Evolutionary conservation across 1,140 invertebrate genomes (phyloP), one percentile per base, ranked within the genome.

Genomic region (Drepana arcuata): DNA sequence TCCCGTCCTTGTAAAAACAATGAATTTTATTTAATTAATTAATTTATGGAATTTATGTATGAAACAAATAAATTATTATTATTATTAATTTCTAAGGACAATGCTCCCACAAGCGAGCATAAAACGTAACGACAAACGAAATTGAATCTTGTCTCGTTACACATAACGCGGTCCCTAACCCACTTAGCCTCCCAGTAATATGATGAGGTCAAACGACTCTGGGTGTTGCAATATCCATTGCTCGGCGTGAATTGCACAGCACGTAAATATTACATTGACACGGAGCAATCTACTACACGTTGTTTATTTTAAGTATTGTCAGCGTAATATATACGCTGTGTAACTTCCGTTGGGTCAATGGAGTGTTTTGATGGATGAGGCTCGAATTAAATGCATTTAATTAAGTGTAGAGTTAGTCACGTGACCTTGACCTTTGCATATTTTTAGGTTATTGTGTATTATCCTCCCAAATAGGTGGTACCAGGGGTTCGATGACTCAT

Each of bases 251-350:
- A 66, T 66, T 63, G 49, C 35, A 23, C 37, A 31, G 39, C 28
- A 42, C 43, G 56, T 67, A 67, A 67, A 67, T 67, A 64, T 63
- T 67, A 64, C 42, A 67, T 67, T 48, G 63, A 52, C 45, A 47
- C 39, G 31, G 29, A 48, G 53, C 57, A 63, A 64, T 67, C 57
- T 67, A 67, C 53, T 40, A 28, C 33, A 48, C 25, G 33, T 28
- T 31, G 34, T 41, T 33, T 36, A 33, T 30, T 43, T 57, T 60
- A 63, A 66, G 53, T 62, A 50, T 63, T 66, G 60, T 60, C 40
- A 48, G 46, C 29, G 35, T 47, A n/a, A n/a, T n/a, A n/a, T n/a
- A n/a, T n/a, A n/a, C n/a, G n/a, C n/a, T n/a, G n/a, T n/a, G n/a
- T n/a, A n/a, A n/a, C n/a, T n/a, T n/a, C n/a, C n/a, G n/a, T n/a